phyloP scores from a whole-genome alignment of 1,140 invertebrate species.

The Heliconius hewitsoni region DNA sequence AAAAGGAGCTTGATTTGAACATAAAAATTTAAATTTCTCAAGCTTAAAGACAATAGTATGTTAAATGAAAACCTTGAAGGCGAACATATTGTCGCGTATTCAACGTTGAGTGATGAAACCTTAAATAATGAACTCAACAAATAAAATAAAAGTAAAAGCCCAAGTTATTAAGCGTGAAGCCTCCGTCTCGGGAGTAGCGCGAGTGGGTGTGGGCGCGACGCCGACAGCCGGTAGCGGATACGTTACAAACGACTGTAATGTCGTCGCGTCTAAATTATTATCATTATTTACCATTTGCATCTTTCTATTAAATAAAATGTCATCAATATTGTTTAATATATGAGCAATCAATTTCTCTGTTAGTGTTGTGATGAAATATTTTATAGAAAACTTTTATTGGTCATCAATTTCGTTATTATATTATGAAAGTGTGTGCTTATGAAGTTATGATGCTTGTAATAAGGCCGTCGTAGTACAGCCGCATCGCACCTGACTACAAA shows the following conservation, averaged over 20 bases:
- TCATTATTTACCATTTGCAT: neutral
- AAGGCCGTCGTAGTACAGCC: no score
- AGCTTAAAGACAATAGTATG: neutral
- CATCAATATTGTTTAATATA: neutral
- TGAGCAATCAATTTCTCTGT: neutral
- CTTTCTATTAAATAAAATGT: constrained; percentile 16
- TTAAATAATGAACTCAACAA: neutral
- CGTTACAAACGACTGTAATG: neutral
- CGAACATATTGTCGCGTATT: neutral
- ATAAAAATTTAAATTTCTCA: no score
- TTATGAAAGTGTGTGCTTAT: no score
- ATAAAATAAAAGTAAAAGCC: neutral
- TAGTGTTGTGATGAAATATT: neutral
- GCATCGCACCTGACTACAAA: no score
- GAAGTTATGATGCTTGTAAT: no score
- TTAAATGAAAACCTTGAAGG: neutral
- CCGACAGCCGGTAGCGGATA: constrained; percentile 9
- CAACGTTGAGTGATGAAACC: neutral
- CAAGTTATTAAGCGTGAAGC: neutral
- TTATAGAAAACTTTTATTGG: neutral
- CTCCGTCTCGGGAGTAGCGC: neutral
- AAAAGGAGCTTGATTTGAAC: neutral
- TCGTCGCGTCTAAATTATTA: neutral
- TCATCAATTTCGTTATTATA: no score
- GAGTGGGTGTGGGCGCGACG: neutral